A percentile compares a stretch with the other conserved stretches of the same genome.
Conservation (phyloP, 2,888 invertebrate species). For the Polylopha cassiicola region DNA sequence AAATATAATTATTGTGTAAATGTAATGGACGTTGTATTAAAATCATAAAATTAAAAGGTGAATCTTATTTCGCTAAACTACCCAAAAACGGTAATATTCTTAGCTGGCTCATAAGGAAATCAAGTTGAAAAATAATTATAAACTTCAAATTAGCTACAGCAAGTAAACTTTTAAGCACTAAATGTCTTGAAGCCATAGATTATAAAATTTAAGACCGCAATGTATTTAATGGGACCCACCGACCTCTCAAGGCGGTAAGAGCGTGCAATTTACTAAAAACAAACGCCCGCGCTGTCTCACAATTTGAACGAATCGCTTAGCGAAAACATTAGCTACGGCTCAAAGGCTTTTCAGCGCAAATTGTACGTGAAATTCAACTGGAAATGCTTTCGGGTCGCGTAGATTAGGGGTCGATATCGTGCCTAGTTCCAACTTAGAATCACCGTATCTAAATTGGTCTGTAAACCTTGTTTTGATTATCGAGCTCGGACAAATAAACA, state of each 20-base stretch:
- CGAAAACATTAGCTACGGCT: slow-evolving; percentile 69
- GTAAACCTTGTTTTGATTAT: too few species aligned
- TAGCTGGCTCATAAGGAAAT: too few species aligned
- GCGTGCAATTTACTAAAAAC: slow-evolving; percentile 47
- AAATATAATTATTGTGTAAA: too few species aligned
- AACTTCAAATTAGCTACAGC: too few species aligned
- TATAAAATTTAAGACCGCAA: slow-evolving; percentile 34
- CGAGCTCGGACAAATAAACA: too few species aligned
- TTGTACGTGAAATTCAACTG: slow-evolving; percentile 71
- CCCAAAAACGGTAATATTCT: too few species aligned
- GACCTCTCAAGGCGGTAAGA: slow-evolving; percentile 36
- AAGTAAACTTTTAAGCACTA: slow-evolving; percentile 18
- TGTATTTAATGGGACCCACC: slow-evolving; percentile 36
- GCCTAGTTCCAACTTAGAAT: slow-evolving; percentile 42
- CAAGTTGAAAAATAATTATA: too few species aligned
- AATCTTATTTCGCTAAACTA: too few species aligned
- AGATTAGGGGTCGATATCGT: slow-evolving; percentile 43
- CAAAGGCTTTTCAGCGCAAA: slow-evolving; percentile 69
- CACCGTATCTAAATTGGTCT: slow-evolving; percentile 20
- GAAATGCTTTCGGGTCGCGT: slow-evolving; percentile 49
- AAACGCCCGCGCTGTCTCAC: slow-evolving; percentile 41
- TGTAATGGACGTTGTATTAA: too few species aligned
- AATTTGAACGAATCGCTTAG: slow-evolving; percentile 64
- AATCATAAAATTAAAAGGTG: too few species aligned
- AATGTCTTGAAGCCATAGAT: slow-evolving; percentile 21